Conservation (phyloP, 1,140 invertebrate genomes). For the Drosophila miranda region DNA sequence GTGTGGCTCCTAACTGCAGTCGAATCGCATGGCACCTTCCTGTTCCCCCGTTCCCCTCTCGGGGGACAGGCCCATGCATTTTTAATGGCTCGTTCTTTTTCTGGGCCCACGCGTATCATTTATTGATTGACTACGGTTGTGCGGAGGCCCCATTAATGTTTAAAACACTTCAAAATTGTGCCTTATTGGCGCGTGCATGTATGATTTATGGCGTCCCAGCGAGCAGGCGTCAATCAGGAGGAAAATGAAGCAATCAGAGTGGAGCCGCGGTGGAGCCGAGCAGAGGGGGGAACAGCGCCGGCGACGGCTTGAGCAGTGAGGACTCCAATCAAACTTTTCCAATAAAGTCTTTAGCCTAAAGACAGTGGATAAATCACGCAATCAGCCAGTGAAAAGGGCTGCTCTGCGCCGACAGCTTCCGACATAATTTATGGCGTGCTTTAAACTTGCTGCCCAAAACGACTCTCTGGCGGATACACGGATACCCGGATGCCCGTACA, state of each 20-base stretch:
- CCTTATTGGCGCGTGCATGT: slow-evolving; percentile 67
- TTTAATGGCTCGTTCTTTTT: slow-evolving; percentile 37
- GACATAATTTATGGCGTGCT: slow-evolving; percentile 72
- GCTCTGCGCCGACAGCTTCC: slow-evolving; percentile 30
- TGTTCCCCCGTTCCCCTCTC: neutral
- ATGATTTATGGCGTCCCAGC: slow-evolving; percentile 65
- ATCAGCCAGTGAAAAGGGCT: slow-evolving; percentile 65
- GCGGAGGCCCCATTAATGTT: slow-evolving; percentile 58
- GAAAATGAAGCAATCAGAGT: slow-evolving; percentile 59
- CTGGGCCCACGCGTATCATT: slow-evolving; percentile 33
- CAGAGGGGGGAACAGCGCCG: neutral
- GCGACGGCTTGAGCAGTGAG: slow-evolving; percentile 17
- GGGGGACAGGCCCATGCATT: slow-evolving; percentile 14
- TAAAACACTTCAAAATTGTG: slow-evolving; percentile 71
- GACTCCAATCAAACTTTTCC: slow-evolving; percentile 74
- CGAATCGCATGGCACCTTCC: neutral
- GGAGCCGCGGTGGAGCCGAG: neutral
- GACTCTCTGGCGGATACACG: slow-evolving; percentile 43
- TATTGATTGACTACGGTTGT: slow-evolving; percentile 60
- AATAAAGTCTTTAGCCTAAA: slow-evolving; percentile 79
- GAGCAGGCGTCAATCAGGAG: slow-evolving; percentile 62
- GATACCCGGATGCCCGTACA: slow-evolving; percentile 36
- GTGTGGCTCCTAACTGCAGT: neutral
- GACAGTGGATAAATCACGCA: slow-evolving; percentile 76
- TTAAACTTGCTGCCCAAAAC: slow-evolving; percentile 58